Conservation (phyloP, 2,113 vertebrate genomes). For the Lasiurus borealis region DNA sequence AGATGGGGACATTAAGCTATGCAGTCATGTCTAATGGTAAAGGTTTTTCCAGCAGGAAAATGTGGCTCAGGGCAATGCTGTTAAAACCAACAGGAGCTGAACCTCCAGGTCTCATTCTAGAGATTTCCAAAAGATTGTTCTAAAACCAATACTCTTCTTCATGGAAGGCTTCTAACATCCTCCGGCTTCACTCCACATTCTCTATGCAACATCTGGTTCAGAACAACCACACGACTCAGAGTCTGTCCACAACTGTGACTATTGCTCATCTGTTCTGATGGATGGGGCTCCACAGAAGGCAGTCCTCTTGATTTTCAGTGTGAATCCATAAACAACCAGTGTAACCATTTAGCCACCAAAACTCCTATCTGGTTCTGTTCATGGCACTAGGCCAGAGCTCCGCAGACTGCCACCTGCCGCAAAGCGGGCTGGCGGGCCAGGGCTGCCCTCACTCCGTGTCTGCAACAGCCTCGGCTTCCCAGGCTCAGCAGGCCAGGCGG, state of each 20-base stretch:
- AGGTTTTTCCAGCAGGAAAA: conserved; percentile 14
- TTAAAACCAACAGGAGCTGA: conserved; percentile 10
- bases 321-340: conserved; percentile 82
- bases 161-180: conserved; percentile 42
- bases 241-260: conserved; percentile 70
- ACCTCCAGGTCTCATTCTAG: not conserved
- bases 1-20: not conserved
- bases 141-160: not conserved
- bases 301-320: conserved; percentile 79
- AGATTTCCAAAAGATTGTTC: conserved; percentile 19
- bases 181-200: conserved; percentile 49
- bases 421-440: too few relatives aligned
- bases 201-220: not conserved
- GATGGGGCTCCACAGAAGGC: conserved; percentile 83
- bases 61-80: not conserved
- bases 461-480: conserved; percentile 46
- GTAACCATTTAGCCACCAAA: conserved; percentile 82
- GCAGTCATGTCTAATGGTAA: not conserved
- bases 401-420: not conserved
- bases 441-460: not conserved
- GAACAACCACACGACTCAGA: too few relatives aligned
- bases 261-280: conserved; percentile 81
- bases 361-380: conserved; percentile 82
- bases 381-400: conserved; percentile 73
- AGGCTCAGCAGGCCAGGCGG: not conserved